Base-by-base conservation (phyloP, 2,888 invertebrate species). In the Zelleria hepariella region DNA sequence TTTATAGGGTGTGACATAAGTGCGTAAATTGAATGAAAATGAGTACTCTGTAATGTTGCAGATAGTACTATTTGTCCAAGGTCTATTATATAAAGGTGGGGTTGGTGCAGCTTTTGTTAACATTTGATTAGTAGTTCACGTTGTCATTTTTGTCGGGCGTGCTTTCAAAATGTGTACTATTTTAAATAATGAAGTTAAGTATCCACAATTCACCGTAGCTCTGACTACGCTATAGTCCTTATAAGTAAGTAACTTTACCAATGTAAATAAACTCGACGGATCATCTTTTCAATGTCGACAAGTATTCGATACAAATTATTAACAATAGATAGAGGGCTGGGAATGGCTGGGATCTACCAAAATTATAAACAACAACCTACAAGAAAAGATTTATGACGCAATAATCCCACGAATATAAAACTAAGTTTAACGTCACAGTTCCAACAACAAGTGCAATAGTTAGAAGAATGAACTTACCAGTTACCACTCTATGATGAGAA, bases 381-480 rank as follows among this genome's bases (percentile, higher is more conserved):
- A n/a, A n/a, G n/a, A n/a, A n/a, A n/a, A n/a, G n/a, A n/a, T 2
- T 42, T 25, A 24, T 23, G 21, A 21, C 42, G 15, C 23, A 48
- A 57, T 24, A 57, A 57, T 57, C 57, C 57, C 57, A 57, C 57
- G 18, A 18, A 5, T 15, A 53, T 47, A 57, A 57, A 25, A 57
- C 7, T 1, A 2, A 7, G 4, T 7, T 57, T 55, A 57, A 47
- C 25, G 58, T 47, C 58, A 26, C 18, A 49, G 51, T 48, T 25
- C 21, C 51, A 23, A 58, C 42, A 58, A 51, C 23, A 51, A 58
- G 58, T 58, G 58, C 58, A 15, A 58, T 58, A 49, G 23, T 26
- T 18, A 21, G 58, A 26, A 58, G 49, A 58, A 49, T 58, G 58
- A 58, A 58, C 58, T 26, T 42, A 7, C 26, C 23, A 42, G 32